Percentiles rank a stretch among this genome's conserved stretches.
Conservation (phyloP, 2,113 vertebrate species). For the Chitala chitala region DNA sequence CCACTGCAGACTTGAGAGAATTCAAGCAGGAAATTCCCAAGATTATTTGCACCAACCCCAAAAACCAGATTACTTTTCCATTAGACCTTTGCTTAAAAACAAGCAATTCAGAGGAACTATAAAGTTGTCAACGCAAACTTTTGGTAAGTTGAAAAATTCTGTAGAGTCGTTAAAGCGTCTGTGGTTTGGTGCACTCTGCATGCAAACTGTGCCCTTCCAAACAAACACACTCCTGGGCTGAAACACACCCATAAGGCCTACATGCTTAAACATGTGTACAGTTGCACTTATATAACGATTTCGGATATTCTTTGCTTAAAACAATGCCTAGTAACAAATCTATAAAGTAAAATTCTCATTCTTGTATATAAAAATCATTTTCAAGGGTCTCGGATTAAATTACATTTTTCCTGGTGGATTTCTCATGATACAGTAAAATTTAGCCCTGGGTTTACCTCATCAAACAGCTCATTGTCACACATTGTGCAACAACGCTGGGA, state of each 20-base stretch:
- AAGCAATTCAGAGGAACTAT: conserved; percentile 20
- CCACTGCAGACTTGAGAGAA: conserved; percentile 17
- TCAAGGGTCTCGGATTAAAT: too few relatives aligned
- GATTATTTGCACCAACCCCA: conserved; percentile 30
- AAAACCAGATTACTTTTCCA: conserved; percentile 26
- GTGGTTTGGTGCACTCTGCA: conserved; percentile 27
- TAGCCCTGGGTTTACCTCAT: too few relatives aligned
- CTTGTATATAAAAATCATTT: not conserved
- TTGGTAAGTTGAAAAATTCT: conserved; percentile 25
- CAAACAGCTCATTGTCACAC: too few relatives aligned
- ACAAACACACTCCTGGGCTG: conserved; percentile 27
- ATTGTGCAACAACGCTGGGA: too few relatives aligned
- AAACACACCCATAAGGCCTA: conserved; percentile 17
- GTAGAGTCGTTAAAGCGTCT: conserved; percentile 22
- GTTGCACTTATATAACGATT: not conserved
- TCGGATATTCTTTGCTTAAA: not conserved
- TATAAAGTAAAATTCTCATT: not conserved
- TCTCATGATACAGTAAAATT: too few relatives aligned
- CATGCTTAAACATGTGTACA: not conserved
- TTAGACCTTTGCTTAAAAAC: conserved; percentile 31
- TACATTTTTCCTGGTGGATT: not conserved
- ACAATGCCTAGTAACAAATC: not conserved
- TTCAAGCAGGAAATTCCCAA: conserved; percentile 30
- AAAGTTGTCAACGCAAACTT: conserved; percentile 28
- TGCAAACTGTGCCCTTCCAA: conserved; percentile 24